phyloP scores from a whole-genome alignment of 2,797 vertebrate genomes.

The Cottoperca gobio region DNA sequence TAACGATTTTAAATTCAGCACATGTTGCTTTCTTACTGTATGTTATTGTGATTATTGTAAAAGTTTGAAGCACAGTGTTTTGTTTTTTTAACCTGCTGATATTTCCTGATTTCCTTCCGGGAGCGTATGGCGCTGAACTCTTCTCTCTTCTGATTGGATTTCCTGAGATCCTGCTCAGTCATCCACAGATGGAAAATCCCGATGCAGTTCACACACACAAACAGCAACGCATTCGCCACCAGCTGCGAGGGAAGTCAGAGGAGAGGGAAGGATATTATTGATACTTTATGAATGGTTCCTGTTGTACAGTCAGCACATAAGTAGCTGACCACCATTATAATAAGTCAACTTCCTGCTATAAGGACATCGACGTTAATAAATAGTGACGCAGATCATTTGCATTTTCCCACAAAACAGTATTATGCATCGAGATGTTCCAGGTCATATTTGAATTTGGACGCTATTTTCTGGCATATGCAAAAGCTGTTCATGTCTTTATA shows the following conservation, averaged over 20 bases:
- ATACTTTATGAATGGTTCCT: not conserved
- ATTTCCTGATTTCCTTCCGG: slow-evolving; percentile 86
- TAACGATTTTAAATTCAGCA: slow-evolving; percentile 44
- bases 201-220: slow-evolving; percentile 88
- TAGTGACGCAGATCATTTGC: slow-evolving; percentile 31
- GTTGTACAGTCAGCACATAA: not conserved
- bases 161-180: slow-evolving; percentile 84
- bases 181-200: slow-evolving; percentile 89
- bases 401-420: slow-evolving; percentile 28
- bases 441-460: slow-evolving; percentile 35
- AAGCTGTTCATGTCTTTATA: not conserved
- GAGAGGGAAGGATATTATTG: not conserved
- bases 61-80: not conserved
- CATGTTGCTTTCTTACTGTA: too few relatives aligned
- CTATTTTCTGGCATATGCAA: slow-evolving; percentile 5
- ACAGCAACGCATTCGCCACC: slow-evolving; percentile 87
- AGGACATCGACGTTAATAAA: too few relatives aligned
- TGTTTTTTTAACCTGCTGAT: slow-evolving; percentile 88
- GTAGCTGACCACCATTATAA: not conserved
- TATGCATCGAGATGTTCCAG: not conserved
- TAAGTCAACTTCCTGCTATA: too few relatives aligned
- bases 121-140: slow-evolving; percentile 86
- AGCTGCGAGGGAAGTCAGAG: slow-evolving; percentile 77
- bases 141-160: slow-evolving; percentile 87
- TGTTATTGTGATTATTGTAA: too few relatives aligned